Evolutionary conservation across 2,113 vertebrate genomes (phyloP), one percentile per base, ranked within the genome.

Genomic region (Chaetodon auriga): DNA sequence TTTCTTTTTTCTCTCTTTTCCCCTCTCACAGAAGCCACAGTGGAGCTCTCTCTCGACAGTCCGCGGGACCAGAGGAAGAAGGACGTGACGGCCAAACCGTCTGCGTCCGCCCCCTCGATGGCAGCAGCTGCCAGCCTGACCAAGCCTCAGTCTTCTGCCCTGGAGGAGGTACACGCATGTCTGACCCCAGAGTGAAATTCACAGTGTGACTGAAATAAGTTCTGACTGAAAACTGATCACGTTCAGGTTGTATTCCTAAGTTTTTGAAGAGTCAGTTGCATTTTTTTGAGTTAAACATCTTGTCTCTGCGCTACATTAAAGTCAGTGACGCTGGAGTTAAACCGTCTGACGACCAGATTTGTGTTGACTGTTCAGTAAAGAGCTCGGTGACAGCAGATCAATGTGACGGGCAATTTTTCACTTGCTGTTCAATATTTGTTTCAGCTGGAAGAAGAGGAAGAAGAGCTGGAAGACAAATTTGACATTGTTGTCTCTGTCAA

Each of bases 41-140:
- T 99, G 60, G 97, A 99, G 84, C 90, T 99, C 51, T 97, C 98
- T 62, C 94, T 99, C 30, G 98, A 99, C 89, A 98, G 93, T 82
- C 94, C 96, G 0, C 95, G 87, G 8, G 97, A 92, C 62, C 95
- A 95, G 87, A 95, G 96, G 87, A 98, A 96, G 93, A 98, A 95
- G 92, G 96, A 96, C 45, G 91, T 91, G 13, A 58, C 51, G 0
- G 76, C 91, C 89, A 96, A 95, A 88, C 85, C 92, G 1, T 85
- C 93, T n/a, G 93, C 89, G 6, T 89, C 87, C 71, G 83, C 95
- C 82, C 86, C 91, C 38, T 81, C 96, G 35, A 85, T 95, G 0
- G 85, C 95, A n/a, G 95, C 95, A 5, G 77, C 91, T 78, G 83
- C 94, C 57, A 91, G 90, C 83, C 94, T 94, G 73, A 85, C 94